Percentiles rank a stretch among this genome's conserved stretches.
These are phyloP conservation scores for Ceryle rudis DNA, from an alignment of 2,797 vertebrate genomes.

Conservation along the genomic window DNA sequence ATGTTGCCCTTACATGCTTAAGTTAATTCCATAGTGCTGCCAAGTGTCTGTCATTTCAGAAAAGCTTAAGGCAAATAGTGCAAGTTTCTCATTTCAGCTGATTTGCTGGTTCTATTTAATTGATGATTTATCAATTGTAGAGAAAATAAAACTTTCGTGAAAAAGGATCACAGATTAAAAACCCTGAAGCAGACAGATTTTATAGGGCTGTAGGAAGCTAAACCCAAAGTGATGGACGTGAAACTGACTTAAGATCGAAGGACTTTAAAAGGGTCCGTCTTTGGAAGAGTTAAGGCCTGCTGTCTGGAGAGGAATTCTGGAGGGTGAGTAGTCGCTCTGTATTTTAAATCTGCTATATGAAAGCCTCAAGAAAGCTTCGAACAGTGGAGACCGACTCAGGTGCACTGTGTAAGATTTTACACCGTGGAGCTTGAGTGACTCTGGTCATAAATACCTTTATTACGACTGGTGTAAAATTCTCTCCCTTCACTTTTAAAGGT, in stretches of 20 bases:
- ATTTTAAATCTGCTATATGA: not conserved
- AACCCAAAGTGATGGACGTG: not conserved
- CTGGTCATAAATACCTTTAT: too few species aligned
- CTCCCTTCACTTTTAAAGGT: too few species aligned
- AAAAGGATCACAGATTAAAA: not conserved
- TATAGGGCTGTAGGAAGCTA: not conserved
- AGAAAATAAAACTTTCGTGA: not conserved
- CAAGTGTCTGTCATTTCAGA: not conserved
- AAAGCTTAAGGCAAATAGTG: not conserved
- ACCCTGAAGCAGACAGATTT: not conserved
- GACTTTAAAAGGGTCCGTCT: not conserved
- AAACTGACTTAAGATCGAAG: not conserved
- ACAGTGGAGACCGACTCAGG: not conserved
- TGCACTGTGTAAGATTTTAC: accelerated
- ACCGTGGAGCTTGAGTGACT: too few species aligned
- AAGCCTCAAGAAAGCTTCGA: not conserved
- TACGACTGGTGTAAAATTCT: too few species aligned
- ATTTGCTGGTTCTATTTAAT: not conserved
- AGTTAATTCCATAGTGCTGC: not conserved
- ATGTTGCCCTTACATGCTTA: not conserved
- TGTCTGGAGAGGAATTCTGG: not conserved
- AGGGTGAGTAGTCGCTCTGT: not conserved
- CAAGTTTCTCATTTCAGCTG: not conserved
- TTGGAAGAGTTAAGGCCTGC: not conserved
- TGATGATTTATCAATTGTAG: not conserved